Percentiles rank a stretch among this genome's conserved stretches.
Conservation (phyloP, 1,140 invertebrate species). For the Wasmannia auropunctata region DNA sequence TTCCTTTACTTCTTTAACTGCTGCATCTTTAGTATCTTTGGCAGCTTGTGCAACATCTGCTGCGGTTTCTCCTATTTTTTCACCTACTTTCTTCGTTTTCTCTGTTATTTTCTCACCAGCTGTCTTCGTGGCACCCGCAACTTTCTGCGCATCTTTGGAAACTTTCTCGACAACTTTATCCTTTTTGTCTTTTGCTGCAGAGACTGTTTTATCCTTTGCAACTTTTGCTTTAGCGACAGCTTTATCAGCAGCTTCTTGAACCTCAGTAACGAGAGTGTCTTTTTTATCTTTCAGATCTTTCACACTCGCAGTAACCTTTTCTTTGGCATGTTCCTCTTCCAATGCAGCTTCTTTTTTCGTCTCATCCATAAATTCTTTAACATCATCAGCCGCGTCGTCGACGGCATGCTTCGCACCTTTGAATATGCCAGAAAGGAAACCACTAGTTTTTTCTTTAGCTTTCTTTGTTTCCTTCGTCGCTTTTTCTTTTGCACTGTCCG, state of each 20-base stretch:
- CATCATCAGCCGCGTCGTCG: conserved; percentile 43
- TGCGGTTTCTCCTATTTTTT: background rate
- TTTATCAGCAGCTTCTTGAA: conserved; percentile 55
- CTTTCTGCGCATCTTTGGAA: conserved; percentile 34
- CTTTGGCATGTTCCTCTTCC: conserved; percentile 51
- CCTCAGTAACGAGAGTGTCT: background rate
- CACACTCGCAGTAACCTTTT: conserved; percentile 37
- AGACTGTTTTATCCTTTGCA: conserved; percentile 61
- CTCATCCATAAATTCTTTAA: conserved; percentile 59
- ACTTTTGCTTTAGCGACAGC: too few species aligned
- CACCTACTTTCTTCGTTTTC: background rate
- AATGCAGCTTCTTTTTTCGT: conserved; percentile 69
- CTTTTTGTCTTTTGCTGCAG: conserved; percentile 52
- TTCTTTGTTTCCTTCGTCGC: conserved; percentile 25
- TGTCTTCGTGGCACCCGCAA: conserved; percentile 40
- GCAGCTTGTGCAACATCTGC: background rate
- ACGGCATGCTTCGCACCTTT: conserved; percentile 62
- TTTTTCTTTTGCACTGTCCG: conserved; percentile 46
- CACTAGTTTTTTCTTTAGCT: conserved; percentile 37
- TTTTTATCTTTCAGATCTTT: conserved; percentile 48
- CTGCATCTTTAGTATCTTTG: conserved; percentile 26
- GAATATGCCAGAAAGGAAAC: conserved; percentile 67
- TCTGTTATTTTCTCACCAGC: conserved; percentile 51
- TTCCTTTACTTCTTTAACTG: conserved; percentile 51
- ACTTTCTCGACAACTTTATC: conserved; percentile 54